Conservation (phyloP, 2,113 vertebrate genomes). For the Gyps fulvus region DNA sequence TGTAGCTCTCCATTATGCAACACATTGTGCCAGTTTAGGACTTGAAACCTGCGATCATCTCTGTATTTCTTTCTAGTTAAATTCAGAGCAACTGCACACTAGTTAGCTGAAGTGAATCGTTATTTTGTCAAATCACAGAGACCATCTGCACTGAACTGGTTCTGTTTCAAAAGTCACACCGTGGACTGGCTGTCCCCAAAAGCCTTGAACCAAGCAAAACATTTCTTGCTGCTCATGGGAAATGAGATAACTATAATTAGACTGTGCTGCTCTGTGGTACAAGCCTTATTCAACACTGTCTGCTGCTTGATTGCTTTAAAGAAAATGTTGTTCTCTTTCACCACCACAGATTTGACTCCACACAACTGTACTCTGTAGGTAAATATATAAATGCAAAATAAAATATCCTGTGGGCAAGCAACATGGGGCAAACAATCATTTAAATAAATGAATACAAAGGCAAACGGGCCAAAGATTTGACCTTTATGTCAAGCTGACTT, state of each 20-base stretch:
- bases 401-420: background rate
- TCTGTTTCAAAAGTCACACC: constrained; percentile 21
- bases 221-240: background rate
- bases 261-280: background rate
- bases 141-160: background rate
- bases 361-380: background rate
- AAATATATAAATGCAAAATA: background rate
- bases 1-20: background rate
- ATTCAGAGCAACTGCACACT: background rate
- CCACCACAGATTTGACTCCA: background rate
- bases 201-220: background rate
- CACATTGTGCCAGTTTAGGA: background rate
- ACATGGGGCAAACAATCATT: background rate
- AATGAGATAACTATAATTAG: background rate
- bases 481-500: background rate
- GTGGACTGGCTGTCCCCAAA: background rate
- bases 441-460: background rate
- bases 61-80: constrained; percentile 12
- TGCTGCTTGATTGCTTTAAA: background rate
- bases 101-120: constrained; percentile 4
- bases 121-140: constrained; percentile 48
- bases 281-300: background rate
- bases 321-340: background rate
- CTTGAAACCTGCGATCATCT: background rate
- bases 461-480: background rate